phyloP scores from a whole-genome alignment of 2,113 vertebrate species.

The Scortum barcoo region DNA sequence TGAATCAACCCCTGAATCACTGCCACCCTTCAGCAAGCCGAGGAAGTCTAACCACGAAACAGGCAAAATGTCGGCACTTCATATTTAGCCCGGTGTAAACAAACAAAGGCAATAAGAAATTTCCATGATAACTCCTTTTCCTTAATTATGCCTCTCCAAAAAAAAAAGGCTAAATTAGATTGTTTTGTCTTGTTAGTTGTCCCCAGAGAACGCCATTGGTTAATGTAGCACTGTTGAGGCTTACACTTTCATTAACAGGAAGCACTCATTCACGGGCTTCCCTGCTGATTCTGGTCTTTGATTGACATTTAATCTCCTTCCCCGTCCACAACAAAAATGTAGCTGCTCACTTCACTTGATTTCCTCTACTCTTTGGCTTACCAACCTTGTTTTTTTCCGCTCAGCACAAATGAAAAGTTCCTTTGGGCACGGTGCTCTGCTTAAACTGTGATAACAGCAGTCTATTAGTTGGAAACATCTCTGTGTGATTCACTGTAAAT shows the following conservation, averaged over 20 bases:
- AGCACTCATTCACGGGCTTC: slow-evolving; percentile 50
- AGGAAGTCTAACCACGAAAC: slow-evolving; percentile 24
- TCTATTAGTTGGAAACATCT: slow-evolving; percentile 14
- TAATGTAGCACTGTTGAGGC: slow-evolving; percentile 62
- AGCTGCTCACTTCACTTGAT: slow-evolving; percentile 32
- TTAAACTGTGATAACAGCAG: slow-evolving; percentile 12
- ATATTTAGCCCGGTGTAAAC: slow-evolving; percentile 25
- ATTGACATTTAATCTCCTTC: slow-evolving; percentile 69
- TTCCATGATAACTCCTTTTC: slow-evolving; percentile 27
- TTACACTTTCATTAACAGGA: slow-evolving; percentile 65
- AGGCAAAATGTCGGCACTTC: not conserved
- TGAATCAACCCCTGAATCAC: slow-evolving; percentile 26
- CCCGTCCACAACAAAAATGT: slow-evolving; percentile 31
- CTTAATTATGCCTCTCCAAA: slow-evolving; percentile 6
- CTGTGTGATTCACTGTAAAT: slow-evolving; percentile 21
- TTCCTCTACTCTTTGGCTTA: slow-evolving; percentile 53
- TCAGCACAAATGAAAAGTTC: slow-evolving; percentile 49
- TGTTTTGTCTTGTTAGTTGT: slow-evolving; percentile 45
- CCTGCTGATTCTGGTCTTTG: slow-evolving; percentile 60
- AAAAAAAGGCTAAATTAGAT: slow-evolving; percentile 32
- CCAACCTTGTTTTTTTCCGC: slow-evolving; percentile 10
- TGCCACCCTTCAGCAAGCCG: not conserved
- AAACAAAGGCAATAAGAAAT: slow-evolving; percentile 16
- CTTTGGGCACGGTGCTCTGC: slow-evolving; percentile 28
- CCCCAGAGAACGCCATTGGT: slow-evolving; percentile 62